A percentile compares a stretch with the other conserved stretches of the same genome.
phyloP scores from a whole-genome alignment of 92 coral and sea anemone species.

The Pocillopora meandrina region DNA sequence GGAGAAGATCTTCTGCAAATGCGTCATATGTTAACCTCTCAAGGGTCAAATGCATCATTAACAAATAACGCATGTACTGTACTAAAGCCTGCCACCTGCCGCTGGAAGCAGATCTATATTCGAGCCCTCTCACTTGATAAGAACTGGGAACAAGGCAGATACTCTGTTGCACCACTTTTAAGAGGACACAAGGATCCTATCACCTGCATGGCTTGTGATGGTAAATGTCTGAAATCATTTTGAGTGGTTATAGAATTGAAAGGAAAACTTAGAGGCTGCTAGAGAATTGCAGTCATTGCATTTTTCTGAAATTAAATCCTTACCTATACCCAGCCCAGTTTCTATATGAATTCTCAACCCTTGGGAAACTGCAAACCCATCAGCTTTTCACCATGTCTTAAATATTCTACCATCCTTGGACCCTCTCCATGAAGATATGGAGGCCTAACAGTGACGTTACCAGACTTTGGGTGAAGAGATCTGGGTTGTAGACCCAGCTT shows the following conservation, averaged over 20 bases:
- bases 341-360: not conserved
- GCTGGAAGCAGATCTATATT: slow-evolving; percentile 68
- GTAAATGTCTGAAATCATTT: slow-evolving; percentile 12
- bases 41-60: not conserved
- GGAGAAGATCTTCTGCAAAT: slow-evolving; percentile 53
- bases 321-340: too few relatives aligned
- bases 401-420: too few relatives aligned
- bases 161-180: slow-evolving; percentile 68
- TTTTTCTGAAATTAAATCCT: too few relatives aligned
- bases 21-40: slow-evolving; percentile 11
- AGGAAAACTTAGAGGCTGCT: too few relatives aligned
- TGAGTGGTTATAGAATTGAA: too few relatives aligned
- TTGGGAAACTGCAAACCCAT: not conserved
- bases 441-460: too few relatives aligned
- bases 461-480: too few relatives aligned
- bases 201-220: slow-evolving; percentile 63
- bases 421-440: too few relatives aligned
- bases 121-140: slow-evolving; percentile 54
- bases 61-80: not conserved
- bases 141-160: slow-evolving; percentile 67
- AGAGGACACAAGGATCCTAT: slow-evolving; percentile 83
- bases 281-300: too few relatives aligned
- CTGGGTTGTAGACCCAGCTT: too few relatives aligned
- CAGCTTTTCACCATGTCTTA: too few relatives aligned
- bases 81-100: slow-evolving; percentile 58